Evolutionary conservation across 2,797 vertebrate genomes (phyloP).

Genomic region (Chloroceryle inda): DNA sequence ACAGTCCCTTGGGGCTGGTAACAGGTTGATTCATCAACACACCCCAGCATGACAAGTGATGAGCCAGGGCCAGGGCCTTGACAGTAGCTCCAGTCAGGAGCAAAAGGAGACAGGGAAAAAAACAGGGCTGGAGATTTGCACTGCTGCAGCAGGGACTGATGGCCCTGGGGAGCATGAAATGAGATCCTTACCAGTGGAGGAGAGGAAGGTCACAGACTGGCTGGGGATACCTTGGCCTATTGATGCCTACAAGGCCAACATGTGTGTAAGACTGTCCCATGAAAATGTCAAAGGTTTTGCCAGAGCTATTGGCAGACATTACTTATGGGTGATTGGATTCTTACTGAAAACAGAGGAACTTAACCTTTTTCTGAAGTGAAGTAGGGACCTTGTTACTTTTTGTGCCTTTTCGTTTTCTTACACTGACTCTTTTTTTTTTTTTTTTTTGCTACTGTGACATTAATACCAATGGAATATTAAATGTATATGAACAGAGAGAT

Average conservation of each 20-base stretch:
- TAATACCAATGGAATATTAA: not conserved
- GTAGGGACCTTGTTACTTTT: not conserved
- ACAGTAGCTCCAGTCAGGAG: not conserved
- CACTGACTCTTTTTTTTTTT: not conserved
- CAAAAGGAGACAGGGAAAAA: not conserved
- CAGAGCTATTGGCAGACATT: not conserved
- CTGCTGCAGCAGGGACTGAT: not conserved
- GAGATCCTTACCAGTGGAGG: not conserved
- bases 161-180: rapidly evolving
- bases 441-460: not conserved
- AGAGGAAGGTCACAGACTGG: rapidly evolving
- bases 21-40: not conserved
- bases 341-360: not conserved
- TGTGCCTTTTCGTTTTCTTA: not conserved
- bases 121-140: rapidly evolving
- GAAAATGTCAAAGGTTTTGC: not conserved
- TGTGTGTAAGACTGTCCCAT: rapidly evolving
- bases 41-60: rapidly evolving
- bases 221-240: not conserved
- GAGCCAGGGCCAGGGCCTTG: not conserved
- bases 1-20: not conserved
- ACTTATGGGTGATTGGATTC: not conserved
- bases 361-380: not conserved
- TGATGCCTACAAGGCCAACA: not conserved
- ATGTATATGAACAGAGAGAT: not conserved